Conservation (phyloP, 2,888 invertebrate species). For the Mechanitis mazaeus region DNA sequence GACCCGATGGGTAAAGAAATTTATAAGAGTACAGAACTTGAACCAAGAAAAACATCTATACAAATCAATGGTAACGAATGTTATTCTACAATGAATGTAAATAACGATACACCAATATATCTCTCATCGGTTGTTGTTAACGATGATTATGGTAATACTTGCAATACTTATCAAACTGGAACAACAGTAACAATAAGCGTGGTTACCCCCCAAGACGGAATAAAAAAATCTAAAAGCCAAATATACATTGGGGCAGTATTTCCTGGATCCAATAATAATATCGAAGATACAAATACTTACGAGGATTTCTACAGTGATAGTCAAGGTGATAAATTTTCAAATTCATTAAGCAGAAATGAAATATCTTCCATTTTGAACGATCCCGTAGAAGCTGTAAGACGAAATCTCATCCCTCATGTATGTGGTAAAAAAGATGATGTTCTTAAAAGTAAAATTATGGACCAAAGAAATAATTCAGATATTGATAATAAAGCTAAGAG, state of each 20-base stretch:
- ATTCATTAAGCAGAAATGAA: constrained; percentile 45
- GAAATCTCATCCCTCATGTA: constrained; percentile 85
- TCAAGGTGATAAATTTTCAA: constrained; percentile 34
- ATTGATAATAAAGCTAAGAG: constrained; percentile 46
- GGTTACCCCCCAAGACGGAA: constrained; percentile 67
- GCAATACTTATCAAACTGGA: constrained; percentile 70
- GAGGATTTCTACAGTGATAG: constrained; percentile 62
- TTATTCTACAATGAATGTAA: constrained; percentile 85
- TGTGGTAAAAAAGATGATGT: constrained; percentile 78
- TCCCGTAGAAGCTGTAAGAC: constrained; percentile 85
- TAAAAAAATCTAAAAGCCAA: constrained; percentile 69
- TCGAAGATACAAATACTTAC: constrained; percentile 54
- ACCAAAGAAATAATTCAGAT: constrained; percentile 24
- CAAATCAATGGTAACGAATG: constrained; percentile 84
- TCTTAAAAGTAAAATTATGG: constrained; percentile 29
- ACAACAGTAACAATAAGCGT: constrained; percentile 80
- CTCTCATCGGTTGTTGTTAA: constrained; percentile 85
- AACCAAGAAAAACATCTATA: constrained; percentile 80
- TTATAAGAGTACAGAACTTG: constrained; percentile 51
- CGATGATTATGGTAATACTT: constrained; percentile 68
- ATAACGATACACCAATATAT: constrained; percentile 81
- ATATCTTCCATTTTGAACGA: constrained; percentile 78
- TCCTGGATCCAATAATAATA: constrained; percentile 43
- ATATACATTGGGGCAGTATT: constrained; percentile 69
- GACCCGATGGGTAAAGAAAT: constrained; percentile 42